Base-by-base conservation (phyloP, 2,113 vertebrate genomes). In the Brachirus orientalis region DNA sequence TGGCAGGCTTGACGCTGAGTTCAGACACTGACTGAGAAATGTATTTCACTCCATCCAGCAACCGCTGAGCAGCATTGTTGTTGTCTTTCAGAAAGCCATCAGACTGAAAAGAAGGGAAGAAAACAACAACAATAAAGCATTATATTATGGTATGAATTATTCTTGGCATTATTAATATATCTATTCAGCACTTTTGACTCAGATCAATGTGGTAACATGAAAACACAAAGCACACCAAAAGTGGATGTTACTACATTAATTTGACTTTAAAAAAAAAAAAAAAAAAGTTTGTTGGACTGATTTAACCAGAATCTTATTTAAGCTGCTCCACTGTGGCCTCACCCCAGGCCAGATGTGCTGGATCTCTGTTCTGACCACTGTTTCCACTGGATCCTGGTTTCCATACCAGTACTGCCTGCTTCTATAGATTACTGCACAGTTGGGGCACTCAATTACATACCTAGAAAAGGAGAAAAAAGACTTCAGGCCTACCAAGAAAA, bases 381-480 rank as follows among this genome's bases (percentile, higher is more conserved):
- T 98, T 85, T 99, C 97, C 80, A 99, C 98, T n/a, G 98, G 98
- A 83, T 99, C 98, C 75, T 98, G 96, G 91, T 99, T 99, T 51
- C 97, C 98, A 84, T 97, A 99, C 98, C 97, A 99, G 89, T 97
- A 99, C 86, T 99, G 98, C 11, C 98, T 93, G 89, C 98, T 99
- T 65, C 98, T 90, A 81, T 98, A 99, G 86, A 99, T 97, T 82
- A 99, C 97, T 0, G 94, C 95, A 1, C 98, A 99, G 89, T 95
- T 95, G 37, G 97, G 95, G 78, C 98, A 99, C 78, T 99, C 98
- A 0, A 99, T 98, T 69, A 99, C 98, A 0, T 99, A 99, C 18
- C 98, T 99, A 85, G 14, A 78, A 46, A 47, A 48, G 74, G 33
- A 72, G 12, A 40, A 59, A 19, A 61, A 69, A 55, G 11, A 20